Base-by-base conservation (phyloP, 2,888 invertebrate species). In the Dorcus hopei region DNA sequence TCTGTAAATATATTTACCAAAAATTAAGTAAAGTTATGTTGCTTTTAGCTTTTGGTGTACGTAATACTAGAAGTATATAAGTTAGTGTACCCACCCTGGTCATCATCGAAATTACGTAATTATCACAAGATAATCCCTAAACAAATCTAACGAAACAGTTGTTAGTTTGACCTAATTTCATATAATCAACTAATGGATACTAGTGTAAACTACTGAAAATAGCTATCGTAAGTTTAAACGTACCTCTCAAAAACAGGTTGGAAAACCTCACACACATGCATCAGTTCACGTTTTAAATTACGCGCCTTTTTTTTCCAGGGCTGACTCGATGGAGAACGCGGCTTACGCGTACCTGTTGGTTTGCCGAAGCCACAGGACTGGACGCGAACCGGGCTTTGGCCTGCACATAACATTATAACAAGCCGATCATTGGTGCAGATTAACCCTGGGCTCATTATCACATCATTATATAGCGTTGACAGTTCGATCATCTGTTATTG, bases 341-440 rank as follows among this genome's bases (percentile, higher is more conserved):
- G 49, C 4, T 42, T 48, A 23, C 51, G 53, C 62, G 66, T 68
- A 68, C 68, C 68, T 68, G 68, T 70, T 69, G 68, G 67, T 67
- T 66, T 63, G 68, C 63, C 63, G 66, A 53, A 61, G 54, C 54
- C 52, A 56, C 61, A 43, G 60, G 53, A 62, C 60, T 60, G 61
- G 57, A 57, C 59, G 57, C 58, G 55, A 59, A 56, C 58, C 57
- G 43, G 26, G 45, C 45, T 9, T 40, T 19, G 16, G 41, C 41
- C 50, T 52, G 64, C 64, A 66, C 67, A 72, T 66, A 71, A 70
- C 70, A 70, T 69, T 72, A 72, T 72, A 72, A 72, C 73, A 70
- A 70, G 68, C 72, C 70, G 73, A 73, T 75, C 74, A 71, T 71
- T 73, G 71, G 69, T 70, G 69, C 68, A 74, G 73, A 75, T 74